Conservation (phyloP, 2,113 vertebrate species). For the Turnix velox region DNA sequence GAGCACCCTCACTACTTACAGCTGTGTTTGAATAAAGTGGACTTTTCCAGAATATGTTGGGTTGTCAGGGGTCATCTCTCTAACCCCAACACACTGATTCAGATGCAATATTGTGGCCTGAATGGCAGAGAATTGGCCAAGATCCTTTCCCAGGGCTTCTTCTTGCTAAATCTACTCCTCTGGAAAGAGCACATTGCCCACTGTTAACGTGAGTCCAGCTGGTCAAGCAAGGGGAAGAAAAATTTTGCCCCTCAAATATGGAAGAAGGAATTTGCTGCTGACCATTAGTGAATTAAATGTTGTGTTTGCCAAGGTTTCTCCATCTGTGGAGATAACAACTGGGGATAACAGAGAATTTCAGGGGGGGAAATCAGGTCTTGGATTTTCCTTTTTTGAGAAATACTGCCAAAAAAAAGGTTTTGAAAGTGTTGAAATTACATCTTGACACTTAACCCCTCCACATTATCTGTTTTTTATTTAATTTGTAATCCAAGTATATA, state of each 20-base stretch:
- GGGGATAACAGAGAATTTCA: not conserved
- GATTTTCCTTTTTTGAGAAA: not conserved
- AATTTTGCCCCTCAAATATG: not conserved
- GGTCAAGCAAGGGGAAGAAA: not conserved
- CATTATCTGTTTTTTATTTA: slow-evolving; percentile 32
- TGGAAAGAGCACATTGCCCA: not conserved
- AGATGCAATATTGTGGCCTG: not conserved
- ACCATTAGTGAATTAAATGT: not conserved
- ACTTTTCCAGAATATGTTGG: not conserved
- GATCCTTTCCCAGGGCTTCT: not conserved
- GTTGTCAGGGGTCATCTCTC: not conserved
- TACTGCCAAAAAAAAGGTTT: not conserved
- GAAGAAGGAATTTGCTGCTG: not conserved
- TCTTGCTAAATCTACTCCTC: not conserved
- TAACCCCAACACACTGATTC: not conserved
- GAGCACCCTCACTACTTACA: not conserved
- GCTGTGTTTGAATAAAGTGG: not conserved
- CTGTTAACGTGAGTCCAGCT: not conserved
- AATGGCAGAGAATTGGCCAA: not conserved
- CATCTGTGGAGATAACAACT: not conserved
- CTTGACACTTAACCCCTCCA: slow-evolving; percentile 25
- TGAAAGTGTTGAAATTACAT: slow-evolving; percentile 40
- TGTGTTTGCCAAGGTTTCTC: not conserved
- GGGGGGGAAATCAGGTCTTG: not conserved
- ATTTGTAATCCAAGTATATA: slow-evolving; percentile 8